Evolutionary conservation across 2,888 invertebrate genomes (phyloP).

Genomic region (Acrobeloides nanus): DNA sequence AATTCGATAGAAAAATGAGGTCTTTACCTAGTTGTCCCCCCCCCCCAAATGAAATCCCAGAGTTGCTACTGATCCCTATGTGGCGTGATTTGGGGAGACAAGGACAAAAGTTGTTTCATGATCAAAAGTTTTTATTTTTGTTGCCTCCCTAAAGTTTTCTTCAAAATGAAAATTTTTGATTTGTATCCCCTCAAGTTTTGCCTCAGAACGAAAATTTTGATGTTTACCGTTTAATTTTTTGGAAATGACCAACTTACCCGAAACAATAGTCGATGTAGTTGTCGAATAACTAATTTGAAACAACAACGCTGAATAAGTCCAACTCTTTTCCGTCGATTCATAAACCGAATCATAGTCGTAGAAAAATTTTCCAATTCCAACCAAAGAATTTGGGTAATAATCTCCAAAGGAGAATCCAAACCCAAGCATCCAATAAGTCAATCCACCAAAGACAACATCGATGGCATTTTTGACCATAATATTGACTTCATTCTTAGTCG

Average conservation of each 20-base stretch:
- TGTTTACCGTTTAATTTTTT: too few relatives aligned
- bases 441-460: conserved; percentile 81
- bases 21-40: too few relatives aligned
- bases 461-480: conserved; percentile 87
- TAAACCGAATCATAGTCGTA: conserved; percentile 37
- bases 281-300: conserved; percentile 48
- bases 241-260: conserved; percentile 28
- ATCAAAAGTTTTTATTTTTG: too few relatives aligned
- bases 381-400: conserved; percentile 35
- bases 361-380: conserved; percentile 49
- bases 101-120: too few relatives aligned
- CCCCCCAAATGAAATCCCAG: too few relatives aligned
- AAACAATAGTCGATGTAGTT: conserved; percentile 50
- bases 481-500: conserved; percentile 50
- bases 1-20: conserved; percentile 9
- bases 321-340: conserved; percentile 39
- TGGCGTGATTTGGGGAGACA: too few relatives aligned
- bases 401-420: conserved; percentile 80
- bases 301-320: conserved; percentile 47
- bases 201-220: too few relatives aligned
- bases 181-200: too few relatives aligned
- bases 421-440: conserved; percentile 89
- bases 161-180: too few relatives aligned
- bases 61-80: too few relatives aligned
- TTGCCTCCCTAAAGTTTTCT: too few relatives aligned